Base-by-base conservation (phyloP, 2,797 vertebrate genomes). In the Lophius americanus region DNA sequence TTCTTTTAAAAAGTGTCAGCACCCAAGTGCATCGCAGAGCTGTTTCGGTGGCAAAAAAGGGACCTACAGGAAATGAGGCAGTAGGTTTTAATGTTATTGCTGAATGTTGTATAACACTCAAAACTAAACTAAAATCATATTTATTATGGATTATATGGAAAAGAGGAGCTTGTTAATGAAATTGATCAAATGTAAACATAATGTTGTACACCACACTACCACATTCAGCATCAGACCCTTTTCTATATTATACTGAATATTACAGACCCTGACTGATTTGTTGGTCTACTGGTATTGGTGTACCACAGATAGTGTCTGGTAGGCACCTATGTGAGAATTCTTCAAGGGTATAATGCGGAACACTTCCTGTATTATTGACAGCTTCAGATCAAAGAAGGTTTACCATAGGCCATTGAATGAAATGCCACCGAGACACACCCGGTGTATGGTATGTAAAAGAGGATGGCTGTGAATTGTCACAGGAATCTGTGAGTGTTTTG, bases 381-480 rank as follows among this genome's bases (percentile, higher is more conserved):
- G 3, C 38, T 39, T 55, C 11, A 60, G 9, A 54, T 70, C 12
- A 48, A 49, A 39, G 9, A 59, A 70, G 54, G 71, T 78, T 84
- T 61, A 58, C 65, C 32, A 52, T 38, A 8, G 72, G 64, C 5
- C 64, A 72, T 10, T 58, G 36, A 23, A 5, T 37, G 61, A 41
- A 66, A 48, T 72, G 71, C 41, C 41, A 10, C 32, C 10, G 32
- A 37, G 69, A 78, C 81, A 78, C 89, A 78, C 84, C 76, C 79
- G 66, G 13, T 13, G 74, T 64, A 58, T 9, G 68, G 66, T 75
- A 79, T 91, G 71, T 71, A 58, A 70, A 77, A 81, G 49, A 55
- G 74, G 77, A 74, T 64, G 57, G 56, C 71, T 85, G 83, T 67
- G 61, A 88, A 82, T 86, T 88, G 71, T 92, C 65, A 75, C 85